A percentile compares a stretch with the other conserved stretches of the same genome.
Evolutionary conservation across 1,140 invertebrate species (phyloP).

Genomic region (Saccostrea cuccullata): DNA sequence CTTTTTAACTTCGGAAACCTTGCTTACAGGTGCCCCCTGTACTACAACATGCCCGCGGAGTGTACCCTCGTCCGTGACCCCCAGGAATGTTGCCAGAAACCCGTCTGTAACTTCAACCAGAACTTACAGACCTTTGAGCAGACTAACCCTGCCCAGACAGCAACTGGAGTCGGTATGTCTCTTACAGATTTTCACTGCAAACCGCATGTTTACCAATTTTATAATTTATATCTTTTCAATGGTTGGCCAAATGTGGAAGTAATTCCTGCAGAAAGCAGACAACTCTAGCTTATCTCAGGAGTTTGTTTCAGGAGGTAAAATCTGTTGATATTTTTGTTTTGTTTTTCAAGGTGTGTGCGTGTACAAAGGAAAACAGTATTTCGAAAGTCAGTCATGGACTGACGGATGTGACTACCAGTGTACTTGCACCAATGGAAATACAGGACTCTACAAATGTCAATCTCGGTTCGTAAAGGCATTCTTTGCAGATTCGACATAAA

Average conservation of each 20-base stretch:
- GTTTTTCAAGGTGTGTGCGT: constrained; percentile 61
- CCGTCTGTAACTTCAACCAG: constrained; percentile 72
- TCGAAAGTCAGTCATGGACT: constrained; percentile 63
- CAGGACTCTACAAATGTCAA: constrained; percentile 62
- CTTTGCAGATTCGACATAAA: too few species aligned
- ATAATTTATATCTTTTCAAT: too few species aligned
- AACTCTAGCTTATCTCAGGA: too few species aligned
- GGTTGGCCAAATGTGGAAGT: too few species aligned
- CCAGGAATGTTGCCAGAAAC: constrained; percentile 67
- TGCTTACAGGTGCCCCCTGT: constrained; percentile 68
- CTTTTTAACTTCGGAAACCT: too few species aligned
- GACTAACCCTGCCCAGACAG: constrained; percentile 59
- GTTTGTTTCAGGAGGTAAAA: too few species aligned
- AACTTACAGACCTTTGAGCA: constrained; percentile 61
- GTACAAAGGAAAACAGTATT: constrained; percentile 63
- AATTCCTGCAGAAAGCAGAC: too few species aligned
- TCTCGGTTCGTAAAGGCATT: constrained; percentile 53
- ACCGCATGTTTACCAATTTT: too few species aligned
- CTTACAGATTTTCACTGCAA: too few species aligned
- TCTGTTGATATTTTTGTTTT: neutral
- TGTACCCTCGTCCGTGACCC: constrained; percentile 67
- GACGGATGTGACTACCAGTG: constrained; percentile 65
- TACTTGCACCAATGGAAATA: constrained; percentile 56
- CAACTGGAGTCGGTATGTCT: constrained; percentile 58
- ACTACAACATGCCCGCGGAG: constrained; percentile 69